Evolutionary conservation across 2,113 vertebrate genomes (phyloP).

Genomic region (Alectura lathami): DNA sequence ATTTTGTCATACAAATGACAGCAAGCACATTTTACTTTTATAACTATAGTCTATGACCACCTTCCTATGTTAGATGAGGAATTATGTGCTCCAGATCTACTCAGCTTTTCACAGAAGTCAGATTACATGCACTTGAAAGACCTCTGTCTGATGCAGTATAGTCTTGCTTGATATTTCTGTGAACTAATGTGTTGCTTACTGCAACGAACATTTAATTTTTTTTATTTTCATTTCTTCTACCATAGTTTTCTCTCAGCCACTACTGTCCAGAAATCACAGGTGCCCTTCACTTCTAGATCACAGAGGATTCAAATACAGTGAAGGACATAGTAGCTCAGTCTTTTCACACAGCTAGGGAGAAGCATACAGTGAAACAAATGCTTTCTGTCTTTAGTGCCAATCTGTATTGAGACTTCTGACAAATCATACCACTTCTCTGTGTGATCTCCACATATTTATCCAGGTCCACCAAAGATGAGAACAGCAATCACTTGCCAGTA

Average conservation of each 20-base stretch:
- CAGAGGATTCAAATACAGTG: background rate
- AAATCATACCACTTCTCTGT: background rate
- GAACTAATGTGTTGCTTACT: background rate
- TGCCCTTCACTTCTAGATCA: background rate
- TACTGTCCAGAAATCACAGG: background rate
- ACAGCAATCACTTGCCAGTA: background rate
- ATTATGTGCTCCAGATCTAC: background rate
- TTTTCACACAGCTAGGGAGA: background rate
- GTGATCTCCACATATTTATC: background rate
- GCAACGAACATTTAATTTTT: background rate
- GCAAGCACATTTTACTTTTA: background rate
- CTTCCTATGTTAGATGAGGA: background rate
- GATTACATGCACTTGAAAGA: background rate
- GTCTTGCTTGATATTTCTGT: background rate
- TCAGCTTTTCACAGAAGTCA: background rate
- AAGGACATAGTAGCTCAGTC: background rate
- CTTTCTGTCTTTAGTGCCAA: background rate
- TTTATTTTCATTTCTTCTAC: background rate
- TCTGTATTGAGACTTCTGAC: background rate
- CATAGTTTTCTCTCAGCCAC: background rate
- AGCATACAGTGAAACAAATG: background rate
- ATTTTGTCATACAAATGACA: background rate
- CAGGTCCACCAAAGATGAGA: background rate
- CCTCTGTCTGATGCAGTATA: background rate
- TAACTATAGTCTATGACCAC: background rate